A percentile compares a stretch with the other conserved stretches of the same genome.
Evolutionary conservation across 2,888 invertebrate genomes (phyloP).

Genomic region (Cheiracanthium punctorium): DNA sequence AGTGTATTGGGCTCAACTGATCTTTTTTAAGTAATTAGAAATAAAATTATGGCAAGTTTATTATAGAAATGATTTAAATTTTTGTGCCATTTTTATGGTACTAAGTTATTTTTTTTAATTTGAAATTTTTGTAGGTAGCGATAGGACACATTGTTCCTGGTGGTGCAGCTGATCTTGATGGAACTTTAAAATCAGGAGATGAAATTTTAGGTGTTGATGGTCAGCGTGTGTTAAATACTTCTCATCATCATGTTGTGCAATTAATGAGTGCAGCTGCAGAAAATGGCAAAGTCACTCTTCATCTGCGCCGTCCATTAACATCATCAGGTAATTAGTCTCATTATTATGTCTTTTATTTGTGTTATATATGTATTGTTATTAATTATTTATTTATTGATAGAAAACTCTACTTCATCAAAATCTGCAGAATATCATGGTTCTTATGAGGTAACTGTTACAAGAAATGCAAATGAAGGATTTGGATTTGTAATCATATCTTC

Average conservation of each 20-base stretch:
- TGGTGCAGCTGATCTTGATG: constrained; percentile 94
- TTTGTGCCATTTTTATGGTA: too few relatives aligned
- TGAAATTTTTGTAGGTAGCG: constrained; percentile 85
- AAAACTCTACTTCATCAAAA: constrained; percentile 33
- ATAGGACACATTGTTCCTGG: constrained; percentile 98
- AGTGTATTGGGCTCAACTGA: too few relatives aligned
- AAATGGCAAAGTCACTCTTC: constrained; percentile 89
- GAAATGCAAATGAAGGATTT: constrained; percentile 96
- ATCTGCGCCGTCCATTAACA: constrained; percentile 87
- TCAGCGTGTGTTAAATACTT: constrained; percentile 86
- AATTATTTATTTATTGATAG: constrained; percentile 22
- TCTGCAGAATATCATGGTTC: constrained; percentile 75
- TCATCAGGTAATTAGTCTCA: constrained; percentile 86
- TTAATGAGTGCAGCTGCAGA: constrained; percentile 92
- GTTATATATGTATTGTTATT: not conserved
- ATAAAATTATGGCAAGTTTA: too few relatives aligned
- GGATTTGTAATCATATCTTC: constrained; percentile 98
- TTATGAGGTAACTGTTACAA: constrained; percentile 92
- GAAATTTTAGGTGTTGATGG: constrained; percentile 96
- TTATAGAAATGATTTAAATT: too few relatives aligned
- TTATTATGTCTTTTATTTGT: not conserved
- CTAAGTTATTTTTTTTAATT: too few relatives aligned
- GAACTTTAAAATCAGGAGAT: constrained; percentile 92
- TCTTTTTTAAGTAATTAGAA: too few relatives aligned
- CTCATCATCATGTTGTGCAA: constrained; percentile 94